Base-by-base conservation (phyloP, 2,888 invertebrate genomes). In the Cryptocephalus moraei region DNA sequence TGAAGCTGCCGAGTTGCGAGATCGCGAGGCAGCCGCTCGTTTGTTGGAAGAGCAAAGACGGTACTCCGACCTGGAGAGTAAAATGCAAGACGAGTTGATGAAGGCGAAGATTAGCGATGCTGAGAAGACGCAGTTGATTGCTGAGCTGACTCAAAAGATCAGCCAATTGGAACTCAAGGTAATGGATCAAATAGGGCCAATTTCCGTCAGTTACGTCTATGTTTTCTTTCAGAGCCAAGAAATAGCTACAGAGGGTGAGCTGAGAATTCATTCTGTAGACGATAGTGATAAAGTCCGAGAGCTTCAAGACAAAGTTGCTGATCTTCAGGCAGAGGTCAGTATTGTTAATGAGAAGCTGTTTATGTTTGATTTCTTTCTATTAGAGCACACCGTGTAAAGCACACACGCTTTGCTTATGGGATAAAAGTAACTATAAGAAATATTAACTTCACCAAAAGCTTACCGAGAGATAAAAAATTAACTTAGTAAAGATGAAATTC, bases 111-210 rank as follows among this genome's bases (percentile, higher is more conserved):
- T 97, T 53, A 82, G 90, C 56, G 94, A 95, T 63, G 91, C 95
- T 49, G 97, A 97, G 67, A 91, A 91, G 63, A 86, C 92, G 48
- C 95, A 96, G 72, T 80, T 85, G 50, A 85, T 96, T 50, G 95
- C 94, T 3, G 95, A 95, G 69, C 78, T 96, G 22, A 87, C 88
- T 55, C 92, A 92, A 60, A 91, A 91, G 73, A 90, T 97, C 50
- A 92, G 95, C 8, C 84, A 91, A 63, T 79, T 94, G 57, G 95
- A 96, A 73, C 78, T 91, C 55, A 91, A 91, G 79, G 93, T 90
- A 66, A 59, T 22, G 22, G 6, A 2, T 22, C 22, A 22, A 22
- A 6, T 22, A 22, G 2, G 22, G 22, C 22, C 22, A 22, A 4
- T 22, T 22, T 22, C 22, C 22, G 22, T 22, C 22, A 22, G 22